phyloP scores from a whole-genome alignment of 2,888 invertebrate genomes.

The Tetanocera ferruginea region DNA sequence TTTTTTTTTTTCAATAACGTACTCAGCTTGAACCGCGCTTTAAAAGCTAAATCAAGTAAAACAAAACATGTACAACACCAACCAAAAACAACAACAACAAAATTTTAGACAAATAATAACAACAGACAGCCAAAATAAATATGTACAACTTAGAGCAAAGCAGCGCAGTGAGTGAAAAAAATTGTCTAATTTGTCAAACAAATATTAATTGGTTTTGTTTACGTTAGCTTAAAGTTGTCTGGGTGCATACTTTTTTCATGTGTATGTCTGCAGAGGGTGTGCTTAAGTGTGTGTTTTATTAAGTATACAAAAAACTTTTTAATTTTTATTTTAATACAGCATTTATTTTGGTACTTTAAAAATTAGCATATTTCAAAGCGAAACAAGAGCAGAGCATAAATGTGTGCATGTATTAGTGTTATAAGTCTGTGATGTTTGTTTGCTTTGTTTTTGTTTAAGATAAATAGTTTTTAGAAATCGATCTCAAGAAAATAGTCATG shows the following conservation, averaged over 20 bases:
- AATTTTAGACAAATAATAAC: not conserved
- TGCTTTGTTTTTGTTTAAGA: too few relatives aligned
- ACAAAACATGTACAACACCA: slow-evolving; percentile 7
- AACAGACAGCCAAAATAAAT: not conserved
- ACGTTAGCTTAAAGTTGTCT: not conserved
- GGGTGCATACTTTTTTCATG: not conserved
- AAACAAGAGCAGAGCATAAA: too few relatives aligned
- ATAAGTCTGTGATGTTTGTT: not conserved
- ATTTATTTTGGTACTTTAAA: too few relatives aligned
- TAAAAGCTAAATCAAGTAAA: slow-evolving; percentile 33
- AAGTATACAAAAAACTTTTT: too few relatives aligned
- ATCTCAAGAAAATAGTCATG: not conserved
- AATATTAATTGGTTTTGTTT: slow-evolving; percentile 29
- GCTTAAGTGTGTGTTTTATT: not conserved
- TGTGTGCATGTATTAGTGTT: not conserved
- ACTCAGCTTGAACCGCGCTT: not conserved
- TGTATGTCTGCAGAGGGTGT: not conserved
- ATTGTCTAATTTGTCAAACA: slow-evolving; percentile 33
- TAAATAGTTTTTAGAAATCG: too few relatives aligned
- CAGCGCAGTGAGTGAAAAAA: slow-evolving; percentile 16
- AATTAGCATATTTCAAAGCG: too few relatives aligned
- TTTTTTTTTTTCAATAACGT: not conserved
- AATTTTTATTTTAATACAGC: too few relatives aligned
- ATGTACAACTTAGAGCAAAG: not conserved
- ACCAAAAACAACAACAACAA: slow-evolving; percentile 1